Conservation (phyloP, 2,797 vertebrate species). For the Platyrinchus mystaceus region DNA sequence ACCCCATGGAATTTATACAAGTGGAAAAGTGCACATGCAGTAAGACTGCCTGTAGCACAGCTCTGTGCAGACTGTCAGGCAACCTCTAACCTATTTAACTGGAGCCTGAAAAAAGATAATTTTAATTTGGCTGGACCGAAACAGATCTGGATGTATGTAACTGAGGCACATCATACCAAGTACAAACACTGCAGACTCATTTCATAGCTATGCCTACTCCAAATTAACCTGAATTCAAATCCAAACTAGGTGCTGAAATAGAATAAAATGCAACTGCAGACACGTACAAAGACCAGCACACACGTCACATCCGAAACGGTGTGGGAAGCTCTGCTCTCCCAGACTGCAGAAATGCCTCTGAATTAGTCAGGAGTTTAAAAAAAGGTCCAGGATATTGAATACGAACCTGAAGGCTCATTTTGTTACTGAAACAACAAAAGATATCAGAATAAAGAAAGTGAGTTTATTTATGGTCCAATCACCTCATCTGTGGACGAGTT, state of each 20-base stretch:
- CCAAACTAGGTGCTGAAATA: slow-evolving; percentile 40
- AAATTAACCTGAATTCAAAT: slow-evolving; percentile 38
- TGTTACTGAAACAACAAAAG: background rate
- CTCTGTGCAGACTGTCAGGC: background rate
- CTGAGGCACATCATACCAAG: background rate
- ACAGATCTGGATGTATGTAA: background rate
- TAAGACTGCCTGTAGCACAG: background rate
- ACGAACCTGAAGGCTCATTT: background rate
- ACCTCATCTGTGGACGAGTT: background rate
- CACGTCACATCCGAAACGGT: rapidly evolving
- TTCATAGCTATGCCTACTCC: slow-evolving; percentile 16
- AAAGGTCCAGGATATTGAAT: background rate
- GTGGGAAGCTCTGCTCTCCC: background rate
- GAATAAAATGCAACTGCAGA: background rate
- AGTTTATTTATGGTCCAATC: background rate
- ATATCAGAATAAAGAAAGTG: rapidly evolving
- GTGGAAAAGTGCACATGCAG: background rate
- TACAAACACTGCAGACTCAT: slow-evolving; percentile 14
- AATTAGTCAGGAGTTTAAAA: background rate
- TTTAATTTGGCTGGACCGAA: slow-evolving; percentile 7
- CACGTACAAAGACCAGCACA: background rate
- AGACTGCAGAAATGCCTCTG: background rate
- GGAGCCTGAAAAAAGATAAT: background rate
- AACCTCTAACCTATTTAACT: slow-evolving; percentile 13
- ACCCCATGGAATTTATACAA: background rate